Percentiles rank a stretch among this genome's conserved stretches.
These are phyloP conservation scores for Protosalanx chinensis DNA, from an alignment of 2,797 vertebrate genomes.

Conservation along the genomic window DNA sequence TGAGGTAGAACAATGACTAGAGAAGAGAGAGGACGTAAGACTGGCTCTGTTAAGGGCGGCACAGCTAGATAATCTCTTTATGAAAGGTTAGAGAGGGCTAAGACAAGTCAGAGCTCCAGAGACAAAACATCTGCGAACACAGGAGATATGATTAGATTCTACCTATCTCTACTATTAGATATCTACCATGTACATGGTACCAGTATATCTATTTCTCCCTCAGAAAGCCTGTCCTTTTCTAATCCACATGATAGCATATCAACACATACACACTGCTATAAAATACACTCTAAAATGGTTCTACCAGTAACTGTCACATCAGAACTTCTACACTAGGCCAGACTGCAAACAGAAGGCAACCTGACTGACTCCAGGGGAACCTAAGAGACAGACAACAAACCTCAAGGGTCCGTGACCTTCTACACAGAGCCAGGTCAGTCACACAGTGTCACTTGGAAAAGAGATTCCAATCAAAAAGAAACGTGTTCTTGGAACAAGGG, in stretches of 20 bases:
- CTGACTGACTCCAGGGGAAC: background rate
- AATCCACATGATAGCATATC: no score
- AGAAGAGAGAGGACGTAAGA: constrained; percentile 5
- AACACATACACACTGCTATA: no score
- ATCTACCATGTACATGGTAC: no score
- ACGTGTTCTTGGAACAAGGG: background rate
- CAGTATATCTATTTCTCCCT: no score
- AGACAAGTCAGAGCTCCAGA: constrained; percentile 20
- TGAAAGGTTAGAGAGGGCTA: constrained; percentile 15
- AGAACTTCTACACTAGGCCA: background rate
- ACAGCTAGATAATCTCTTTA: constrained; percentile 16
- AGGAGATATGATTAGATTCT: no score
- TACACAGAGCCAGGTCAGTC: background rate
- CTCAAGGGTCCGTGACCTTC: background rate
- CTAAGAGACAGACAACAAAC: background rate
- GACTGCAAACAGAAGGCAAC: background rate
- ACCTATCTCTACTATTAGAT: no score
- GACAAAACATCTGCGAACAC: constrained; percentile 15
- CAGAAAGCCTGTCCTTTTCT: no score
- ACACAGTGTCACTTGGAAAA: background rate
- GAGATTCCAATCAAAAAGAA: background rate
- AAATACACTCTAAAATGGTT: no score
- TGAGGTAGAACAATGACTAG: background rate
- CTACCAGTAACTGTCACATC: background rate
- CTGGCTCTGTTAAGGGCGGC: background rate